Conservation (phyloP, 2,113 vertebrate genomes). For the Genyomyrus donnyi region DNA sequence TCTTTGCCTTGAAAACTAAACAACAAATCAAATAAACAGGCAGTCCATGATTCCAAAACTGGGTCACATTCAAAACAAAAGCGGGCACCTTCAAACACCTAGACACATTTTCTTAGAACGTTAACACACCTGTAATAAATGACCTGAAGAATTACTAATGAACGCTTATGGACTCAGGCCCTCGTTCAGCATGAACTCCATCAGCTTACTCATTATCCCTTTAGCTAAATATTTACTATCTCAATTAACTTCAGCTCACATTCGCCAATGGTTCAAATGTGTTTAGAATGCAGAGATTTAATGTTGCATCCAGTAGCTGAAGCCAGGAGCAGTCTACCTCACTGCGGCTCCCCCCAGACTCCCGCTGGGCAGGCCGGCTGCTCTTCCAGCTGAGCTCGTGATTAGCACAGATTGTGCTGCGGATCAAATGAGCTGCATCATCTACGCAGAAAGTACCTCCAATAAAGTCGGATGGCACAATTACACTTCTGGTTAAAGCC, state of each 20-base stretch:
- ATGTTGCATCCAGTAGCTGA: neutral
- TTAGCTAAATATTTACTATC: slow-evolving; percentile 3
- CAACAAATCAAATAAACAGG: neutral
- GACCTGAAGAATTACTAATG: neutral
- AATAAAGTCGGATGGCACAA: neutral
- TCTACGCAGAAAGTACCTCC: neutral
- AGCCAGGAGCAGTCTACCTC: neutral
- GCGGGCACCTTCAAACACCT: neutral
- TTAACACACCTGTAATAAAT: neutral
- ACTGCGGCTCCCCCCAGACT: neutral
- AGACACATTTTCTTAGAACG: neutral
- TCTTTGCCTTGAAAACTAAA: neutral
- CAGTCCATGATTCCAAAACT: neutral
- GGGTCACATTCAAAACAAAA: neutral
- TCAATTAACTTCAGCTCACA: neutral
- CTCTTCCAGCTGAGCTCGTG: neutral
- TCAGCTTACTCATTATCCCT: neutral
- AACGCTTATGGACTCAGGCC: neutral
- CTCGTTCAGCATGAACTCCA: neutral
- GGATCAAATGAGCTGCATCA: neutral
- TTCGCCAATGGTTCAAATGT: neutral
- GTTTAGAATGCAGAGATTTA: neutral
- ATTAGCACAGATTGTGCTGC: neutral
- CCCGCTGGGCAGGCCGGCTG: neutral
- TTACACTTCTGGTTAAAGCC: neutral